Conservation (phyloP, 2,888 invertebrate species). For the Ormyrus labotus region DNA sequence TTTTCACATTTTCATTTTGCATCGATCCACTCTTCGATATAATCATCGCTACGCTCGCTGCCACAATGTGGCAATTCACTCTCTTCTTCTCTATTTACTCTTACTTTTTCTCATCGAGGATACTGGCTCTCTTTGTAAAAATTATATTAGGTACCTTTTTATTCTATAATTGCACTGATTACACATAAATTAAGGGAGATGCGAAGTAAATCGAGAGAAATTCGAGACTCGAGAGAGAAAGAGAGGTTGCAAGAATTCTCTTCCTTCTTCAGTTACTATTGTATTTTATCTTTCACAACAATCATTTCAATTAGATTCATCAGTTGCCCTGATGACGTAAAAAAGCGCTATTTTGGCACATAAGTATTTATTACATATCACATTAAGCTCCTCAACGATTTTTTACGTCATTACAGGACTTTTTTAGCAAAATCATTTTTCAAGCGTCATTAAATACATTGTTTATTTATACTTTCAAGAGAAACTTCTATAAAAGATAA, state of each 20-base stretch:
- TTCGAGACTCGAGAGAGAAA: slow-evolving; percentile 35
- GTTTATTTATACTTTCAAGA: too few species aligned
- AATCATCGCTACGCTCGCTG: slow-evolving; percentile 4
- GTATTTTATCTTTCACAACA: too few species aligned
- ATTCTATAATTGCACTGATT: slow-evolving; percentile 72
- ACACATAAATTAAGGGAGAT: slow-evolving; percentile 68
- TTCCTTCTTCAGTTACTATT: too few species aligned
- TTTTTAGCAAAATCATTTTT: too few species aligned
- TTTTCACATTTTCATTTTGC: slow-evolving; percentile 33
- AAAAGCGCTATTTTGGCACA: slow-evolving; percentile 75
- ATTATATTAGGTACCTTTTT: slow-evolving; percentile 75
- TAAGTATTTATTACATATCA: slow-evolving; percentile 71
- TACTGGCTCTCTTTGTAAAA: slow-evolving; percentile 75
- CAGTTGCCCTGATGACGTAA: slow-evolving; percentile 53
- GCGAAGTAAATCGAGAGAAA: slow-evolving; percentile 41
- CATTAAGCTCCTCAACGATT: slow-evolving; percentile 67
- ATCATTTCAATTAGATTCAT: too few species aligned
- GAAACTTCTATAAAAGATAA: not conserved
- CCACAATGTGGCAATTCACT: slow-evolving; percentile 60
- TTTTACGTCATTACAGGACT: slow-evolving; percentile 11
- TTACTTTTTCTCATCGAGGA: slow-evolving; percentile 62
- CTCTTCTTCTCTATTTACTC: slow-evolving; percentile 30
- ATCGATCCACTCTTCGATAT: slow-evolving; percentile 16
- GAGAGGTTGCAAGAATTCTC: slow-evolving; percentile 11
- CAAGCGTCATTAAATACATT: too few species aligned